Conservation (phyloP, 2,113 vertebrate species). For the Clarias gariepinus region DNA sequence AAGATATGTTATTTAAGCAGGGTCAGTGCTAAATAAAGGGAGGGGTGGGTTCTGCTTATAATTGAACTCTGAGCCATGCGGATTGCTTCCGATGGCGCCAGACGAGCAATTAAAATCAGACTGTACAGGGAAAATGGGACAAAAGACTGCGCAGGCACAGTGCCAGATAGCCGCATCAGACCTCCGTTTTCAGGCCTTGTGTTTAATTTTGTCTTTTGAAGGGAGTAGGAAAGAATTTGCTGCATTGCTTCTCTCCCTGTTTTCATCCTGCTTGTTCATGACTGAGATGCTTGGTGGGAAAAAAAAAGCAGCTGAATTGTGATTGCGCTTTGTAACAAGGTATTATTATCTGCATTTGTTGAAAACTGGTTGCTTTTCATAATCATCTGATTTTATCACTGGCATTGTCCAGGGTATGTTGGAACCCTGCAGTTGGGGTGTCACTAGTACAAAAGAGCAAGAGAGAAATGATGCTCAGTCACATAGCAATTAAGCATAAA, state of each 20-base stretch:
- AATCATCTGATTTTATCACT: slow-evolving; percentile 1
- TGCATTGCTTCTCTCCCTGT: neutral
- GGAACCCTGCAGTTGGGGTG: neutral
- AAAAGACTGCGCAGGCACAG: neutral
- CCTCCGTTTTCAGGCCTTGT: neutral
- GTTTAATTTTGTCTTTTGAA: slow-evolving; percentile 18
- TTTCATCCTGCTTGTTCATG: neutral
- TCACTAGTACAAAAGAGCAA: neutral
- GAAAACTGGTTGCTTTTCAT: slow-evolving; percentile 3
- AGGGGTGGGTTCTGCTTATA: slow-evolving; percentile 15
- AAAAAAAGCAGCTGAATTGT: neutral
- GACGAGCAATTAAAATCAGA: slow-evolving; percentile 22
- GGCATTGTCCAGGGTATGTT: neutral
- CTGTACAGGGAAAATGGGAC: slow-evolving; percentile 3
- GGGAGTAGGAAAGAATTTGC: neutral
- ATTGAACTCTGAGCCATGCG: slow-evolving; percentile 18
- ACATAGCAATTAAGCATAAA: neutral
- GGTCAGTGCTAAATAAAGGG: neutral
- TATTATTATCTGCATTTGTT: neutral
- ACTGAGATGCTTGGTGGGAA: neutral
- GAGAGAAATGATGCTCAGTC: neutral
- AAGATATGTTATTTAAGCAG: neutral
- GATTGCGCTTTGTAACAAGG: slow-evolving; percentile 23
- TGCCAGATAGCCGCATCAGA: neutral
- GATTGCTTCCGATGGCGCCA: neutral